Conservation (phyloP, 2,113 vertebrate genomes). For the Triplophysa tibetana region DNA sequence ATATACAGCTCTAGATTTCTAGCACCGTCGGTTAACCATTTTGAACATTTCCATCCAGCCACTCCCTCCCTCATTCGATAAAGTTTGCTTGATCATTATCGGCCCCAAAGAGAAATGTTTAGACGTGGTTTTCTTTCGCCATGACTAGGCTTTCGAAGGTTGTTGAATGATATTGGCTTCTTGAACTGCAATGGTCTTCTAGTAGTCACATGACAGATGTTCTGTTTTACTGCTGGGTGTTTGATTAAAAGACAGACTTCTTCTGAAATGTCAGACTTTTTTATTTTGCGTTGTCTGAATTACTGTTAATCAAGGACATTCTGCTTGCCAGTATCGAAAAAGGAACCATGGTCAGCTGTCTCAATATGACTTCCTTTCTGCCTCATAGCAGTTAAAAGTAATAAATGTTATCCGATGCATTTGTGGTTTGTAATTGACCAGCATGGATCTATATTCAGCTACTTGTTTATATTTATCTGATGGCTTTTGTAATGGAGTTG, state of each 20-base stretch:
- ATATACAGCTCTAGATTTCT: too few species aligned
- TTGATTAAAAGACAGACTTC: background rate
- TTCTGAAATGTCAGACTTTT: background rate
- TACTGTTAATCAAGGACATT: background rate
- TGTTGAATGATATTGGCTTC: background rate
- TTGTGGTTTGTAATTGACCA: background rate
- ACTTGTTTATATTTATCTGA: too few species aligned
- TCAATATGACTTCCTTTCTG: conserved; percentile 6
- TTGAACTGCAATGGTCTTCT: background rate
- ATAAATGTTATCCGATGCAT: background rate
- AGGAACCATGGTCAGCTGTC: background rate
- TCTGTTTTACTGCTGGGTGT: background rate
- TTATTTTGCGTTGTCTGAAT: background rate
- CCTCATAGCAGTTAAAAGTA: background rate
- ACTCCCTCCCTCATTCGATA: too few species aligned
- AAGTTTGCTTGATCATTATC: background rate
- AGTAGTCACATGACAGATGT: background rate
- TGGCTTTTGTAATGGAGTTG: too few species aligned
- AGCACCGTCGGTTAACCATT: too few species aligned
- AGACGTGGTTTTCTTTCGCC: background rate
- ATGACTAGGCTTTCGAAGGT: background rate
- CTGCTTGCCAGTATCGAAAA: background rate
- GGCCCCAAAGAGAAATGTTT: background rate
- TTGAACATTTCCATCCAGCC: too few species aligned
- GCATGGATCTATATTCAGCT: too few species aligned